Percentiles rank a stretch among this genome's conserved stretches.
Conservation (phyloP, 1,140 invertebrate genomes). For the Drosophila tropicalis region DNA sequence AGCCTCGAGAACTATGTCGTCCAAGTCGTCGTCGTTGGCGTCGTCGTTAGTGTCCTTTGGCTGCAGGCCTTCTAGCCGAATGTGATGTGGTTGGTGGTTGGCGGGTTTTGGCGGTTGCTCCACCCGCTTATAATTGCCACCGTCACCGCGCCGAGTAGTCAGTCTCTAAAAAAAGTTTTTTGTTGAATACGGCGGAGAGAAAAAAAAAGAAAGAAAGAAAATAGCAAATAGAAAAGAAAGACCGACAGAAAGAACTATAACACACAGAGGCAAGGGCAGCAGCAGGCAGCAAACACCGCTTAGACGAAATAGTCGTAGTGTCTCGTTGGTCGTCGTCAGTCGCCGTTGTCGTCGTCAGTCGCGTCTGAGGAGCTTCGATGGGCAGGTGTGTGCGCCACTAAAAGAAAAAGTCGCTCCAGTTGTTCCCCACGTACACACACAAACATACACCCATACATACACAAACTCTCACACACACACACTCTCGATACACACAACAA, state of each 20-base stretch:
- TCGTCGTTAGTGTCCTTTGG: slow-evolving; percentile 50
- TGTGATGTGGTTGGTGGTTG: slow-evolving; percentile 47
- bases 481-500: too few species aligned
- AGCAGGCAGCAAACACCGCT: slow-evolving; percentile 28
- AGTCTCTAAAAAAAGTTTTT: slow-evolving; percentile 55
- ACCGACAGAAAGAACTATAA: slow-evolving; percentile 47
- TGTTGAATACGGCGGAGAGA: slow-evolving; percentile 54
- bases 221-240: slow-evolving; percentile 33
- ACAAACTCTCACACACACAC: too few species aligned
- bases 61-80: slow-evolving; percentile 24
- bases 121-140: slow-evolving; percentile 62
- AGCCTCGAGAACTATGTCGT: slow-evolving; percentile 21
- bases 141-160: slow-evolving; percentile 47
- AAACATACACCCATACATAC: too few species aligned
- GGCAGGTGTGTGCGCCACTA: slow-evolving; percentile 78
- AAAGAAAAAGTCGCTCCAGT: slow-evolving; percentile 52
- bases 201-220: slow-evolving; percentile 26
- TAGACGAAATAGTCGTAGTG: slow-evolving; percentile 73
- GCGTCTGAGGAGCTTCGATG: slow-evolving; percentile 82
- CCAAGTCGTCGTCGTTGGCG: slow-evolving; percentile 62
- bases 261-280: slow-evolving; percentile 5
- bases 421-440: slow-evolving; percentile 8
- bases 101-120: slow-evolving; percentile 38
- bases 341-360: slow-evolving; percentile 70
- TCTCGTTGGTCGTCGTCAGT: slow-evolving; percentile 34